Evolutionary conservation across 92 coral and sea anemone genomes (phyloP), one percentile per base, ranked within the genome.

Genomic region (Porites rus): DNA sequence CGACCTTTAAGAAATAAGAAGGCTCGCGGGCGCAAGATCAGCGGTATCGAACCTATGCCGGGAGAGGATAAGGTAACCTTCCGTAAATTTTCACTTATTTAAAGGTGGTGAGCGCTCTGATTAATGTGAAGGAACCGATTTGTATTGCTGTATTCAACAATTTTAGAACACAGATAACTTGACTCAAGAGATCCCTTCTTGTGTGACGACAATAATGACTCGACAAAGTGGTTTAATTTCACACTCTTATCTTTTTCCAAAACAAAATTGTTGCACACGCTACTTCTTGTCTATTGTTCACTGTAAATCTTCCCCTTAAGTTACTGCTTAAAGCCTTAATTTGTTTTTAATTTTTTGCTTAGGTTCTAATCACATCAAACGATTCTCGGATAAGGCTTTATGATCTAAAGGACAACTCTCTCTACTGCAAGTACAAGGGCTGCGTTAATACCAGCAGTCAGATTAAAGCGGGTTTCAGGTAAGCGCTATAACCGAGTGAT

Each of bases 11-110:
- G 99, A 61, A 97, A 95, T 78, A 97, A 95, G 84, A 92, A 94
- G 65, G 88, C 96, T 17, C 96, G 96, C 28, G 99, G 99, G 28
- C 89, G 99, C 31, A 97, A 97, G 75, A 97, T 97, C 70, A 97
- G 98, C 62, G 99, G 99, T 20, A 97, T 97, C 74, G 99, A 97
- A 81, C 99, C 99, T 4, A 97, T 97, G 99, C 99, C 99, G 4
- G 99, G 99, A 6, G 99, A 97, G 72, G 99, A 97, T 75, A 97
- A 97, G 98, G 99, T 96, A 14, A 13, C 4, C 6, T 5, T 2
- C 18, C 51, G 3, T 16, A 18, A 62, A 16, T 62, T 62, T 62
- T 62, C 66, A 3, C 18, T 17, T 38, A 38, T 38, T 38, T 38
- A 38, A 38, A 38, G 46, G 46, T 0, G 46, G 4, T 38, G 4